Conservation (phyloP, 64 coral and sea anemone species). For the Astreopora myriophthalma region DNA sequence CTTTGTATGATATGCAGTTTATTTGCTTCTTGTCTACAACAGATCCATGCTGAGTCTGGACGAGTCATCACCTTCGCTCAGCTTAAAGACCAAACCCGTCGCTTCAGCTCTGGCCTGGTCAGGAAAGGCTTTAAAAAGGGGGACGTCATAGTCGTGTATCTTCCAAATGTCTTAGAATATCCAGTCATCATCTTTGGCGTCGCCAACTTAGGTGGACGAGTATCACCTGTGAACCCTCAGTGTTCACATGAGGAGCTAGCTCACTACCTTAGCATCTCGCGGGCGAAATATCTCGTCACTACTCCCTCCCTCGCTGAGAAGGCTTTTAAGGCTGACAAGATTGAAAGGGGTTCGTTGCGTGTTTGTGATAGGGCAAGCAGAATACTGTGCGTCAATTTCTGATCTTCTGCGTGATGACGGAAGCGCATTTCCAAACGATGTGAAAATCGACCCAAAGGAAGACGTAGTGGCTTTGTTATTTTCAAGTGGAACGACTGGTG, state of each 20-base stretch:
- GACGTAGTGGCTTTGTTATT: slow-evolving; percentile 53
- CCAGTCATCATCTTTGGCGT: slow-evolving; percentile 49
- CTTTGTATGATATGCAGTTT: no score
- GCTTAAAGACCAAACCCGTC: slow-evolving; percentile 29
- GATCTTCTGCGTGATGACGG: slow-evolving; percentile 31
- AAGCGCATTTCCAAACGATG: not conserved
- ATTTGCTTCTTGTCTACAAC: no score
- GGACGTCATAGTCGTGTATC: slow-evolving; percentile 37
- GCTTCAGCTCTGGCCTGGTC: slow-evolving; percentile 36
- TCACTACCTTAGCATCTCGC: slow-evolving; percentile 1
- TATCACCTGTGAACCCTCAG: slow-evolving; percentile 54
- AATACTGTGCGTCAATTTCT: slow-evolving; percentile 38
- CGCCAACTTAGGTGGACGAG: slow-evolving; percentile 23
- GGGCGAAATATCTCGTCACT: slow-evolving; percentile 47
- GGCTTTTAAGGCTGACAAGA: not conserved
- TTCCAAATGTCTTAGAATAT: slow-evolving; percentile 67
- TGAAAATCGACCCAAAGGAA: slow-evolving; percentile 48
- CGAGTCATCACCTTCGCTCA: slow-evolving; percentile 13
- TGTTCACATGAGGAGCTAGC: slow-evolving; percentile 44
- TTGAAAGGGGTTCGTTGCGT: slow-evolving; percentile 35
- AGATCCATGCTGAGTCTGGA: slow-evolving; percentile 51
- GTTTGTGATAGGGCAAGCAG: slow-evolving; percentile 33
- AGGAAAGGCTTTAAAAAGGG: slow-evolving; percentile 67
- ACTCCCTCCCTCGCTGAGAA: slow-evolving; percentile 41
- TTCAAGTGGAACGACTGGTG: slow-evolving; percentile 43